Conservation (phyloP, 2,888 invertebrate genomes). For the Protodeltote pygarga region DNA sequence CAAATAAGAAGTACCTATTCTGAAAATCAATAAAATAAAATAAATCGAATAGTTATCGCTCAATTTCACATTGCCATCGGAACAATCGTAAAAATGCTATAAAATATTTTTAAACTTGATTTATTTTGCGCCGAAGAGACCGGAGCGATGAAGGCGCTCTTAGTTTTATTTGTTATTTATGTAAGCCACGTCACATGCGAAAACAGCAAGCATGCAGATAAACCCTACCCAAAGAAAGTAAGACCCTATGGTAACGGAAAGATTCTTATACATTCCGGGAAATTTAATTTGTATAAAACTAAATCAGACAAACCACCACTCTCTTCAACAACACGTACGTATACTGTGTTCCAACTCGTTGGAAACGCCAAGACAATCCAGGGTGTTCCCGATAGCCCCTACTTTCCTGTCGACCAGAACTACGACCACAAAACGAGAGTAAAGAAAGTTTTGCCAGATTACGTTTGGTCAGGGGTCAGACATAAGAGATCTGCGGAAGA, state of each 20-base stretch:
- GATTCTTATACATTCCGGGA: conserved; percentile 59
- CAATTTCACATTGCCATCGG: conserved; percentile 47
- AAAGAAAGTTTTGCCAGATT: conserved; percentile 63
- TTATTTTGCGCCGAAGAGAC: conserved; percentile 22
- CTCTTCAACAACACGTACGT: too few species aligned
- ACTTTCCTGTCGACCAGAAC: conserved; percentile 52
- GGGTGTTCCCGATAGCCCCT: conserved; percentile 58
- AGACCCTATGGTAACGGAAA: conserved; percentile 46
- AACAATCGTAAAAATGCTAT: conserved; percentile 50
- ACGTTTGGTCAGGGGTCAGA: conserved; percentile 38
- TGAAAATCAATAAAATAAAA: conserved; percentile 36
- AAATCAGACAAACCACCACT: conserved; percentile 10
- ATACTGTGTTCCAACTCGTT: conserved; percentile 63
- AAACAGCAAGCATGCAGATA: conserved; percentile 24
- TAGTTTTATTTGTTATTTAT: conserved; percentile 50
- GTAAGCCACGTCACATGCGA: conserved; percentile 38
- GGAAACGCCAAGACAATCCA: conserved; percentile 1
- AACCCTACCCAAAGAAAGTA: conserved; percentile 56
- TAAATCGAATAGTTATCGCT: conserved; percentile 55
- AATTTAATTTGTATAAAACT: conserved; percentile 42
- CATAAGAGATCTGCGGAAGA: conserved; percentile 57
- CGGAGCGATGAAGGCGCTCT: conserved; percentile 55
- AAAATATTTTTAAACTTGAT: conserved; percentile 35
- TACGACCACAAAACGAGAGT: conserved; percentile 55
- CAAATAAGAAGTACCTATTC: background rate